These are phyloP conservation scores for Acleris emargana DNA, from an alignment of 2,888 invertebrate species.

Conservation along the genomic window DNA sequence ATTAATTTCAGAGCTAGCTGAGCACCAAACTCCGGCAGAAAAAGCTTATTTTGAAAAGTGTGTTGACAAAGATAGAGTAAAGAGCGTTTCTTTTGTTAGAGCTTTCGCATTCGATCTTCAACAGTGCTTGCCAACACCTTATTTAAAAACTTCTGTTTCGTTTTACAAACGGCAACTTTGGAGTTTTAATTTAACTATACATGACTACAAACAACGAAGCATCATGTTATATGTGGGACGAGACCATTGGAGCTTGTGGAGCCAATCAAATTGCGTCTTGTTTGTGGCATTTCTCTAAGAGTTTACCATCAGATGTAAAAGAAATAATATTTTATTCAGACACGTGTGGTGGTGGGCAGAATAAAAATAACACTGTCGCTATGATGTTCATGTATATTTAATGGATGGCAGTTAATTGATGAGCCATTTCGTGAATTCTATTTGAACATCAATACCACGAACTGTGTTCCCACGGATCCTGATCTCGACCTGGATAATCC, in stretches of 20 bases:
- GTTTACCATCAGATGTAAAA: slow-evolving; percentile 35
- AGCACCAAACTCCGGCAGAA: slow-evolving; percentile 35
- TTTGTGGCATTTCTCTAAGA: slow-evolving; percentile 40
- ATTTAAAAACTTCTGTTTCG: slow-evolving; percentile 30
- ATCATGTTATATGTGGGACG: slow-evolving; percentile 42
- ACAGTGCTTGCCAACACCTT: slow-evolving; percentile 41
- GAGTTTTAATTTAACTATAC: slow-evolving; percentile 40
- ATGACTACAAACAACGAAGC: slow-evolving; percentile 37
- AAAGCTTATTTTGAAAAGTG: slow-evolving; percentile 35
- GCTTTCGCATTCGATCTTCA: slow-evolving; percentile 39
- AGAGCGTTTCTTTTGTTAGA: slow-evolving; percentile 17
- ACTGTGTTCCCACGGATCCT: background rate
- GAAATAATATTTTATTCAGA: slow-evolving; percentile 41
- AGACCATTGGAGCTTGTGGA: slow-evolving; percentile 42
- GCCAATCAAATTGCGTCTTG: slow-evolving; percentile 47
- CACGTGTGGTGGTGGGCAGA: slow-evolving; percentile 42
- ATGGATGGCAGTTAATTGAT: slow-evolving; percentile 21
- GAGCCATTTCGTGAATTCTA: slow-evolving; percentile 12
- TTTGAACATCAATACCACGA: background rate
- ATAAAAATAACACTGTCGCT: slow-evolving; percentile 39
- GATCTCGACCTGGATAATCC: background rate
- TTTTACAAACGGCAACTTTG: slow-evolving; percentile 42
- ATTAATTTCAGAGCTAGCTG: too few species aligned
- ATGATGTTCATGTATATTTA: slow-evolving; percentile 31
- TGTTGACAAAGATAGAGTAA: slow-evolving; percentile 25